Percentiles rank a stretch among this genome's conserved stretches.
Conservation (phyloP, 2,797 vertebrate species). For the Craterocephalus amniculus region DNA sequence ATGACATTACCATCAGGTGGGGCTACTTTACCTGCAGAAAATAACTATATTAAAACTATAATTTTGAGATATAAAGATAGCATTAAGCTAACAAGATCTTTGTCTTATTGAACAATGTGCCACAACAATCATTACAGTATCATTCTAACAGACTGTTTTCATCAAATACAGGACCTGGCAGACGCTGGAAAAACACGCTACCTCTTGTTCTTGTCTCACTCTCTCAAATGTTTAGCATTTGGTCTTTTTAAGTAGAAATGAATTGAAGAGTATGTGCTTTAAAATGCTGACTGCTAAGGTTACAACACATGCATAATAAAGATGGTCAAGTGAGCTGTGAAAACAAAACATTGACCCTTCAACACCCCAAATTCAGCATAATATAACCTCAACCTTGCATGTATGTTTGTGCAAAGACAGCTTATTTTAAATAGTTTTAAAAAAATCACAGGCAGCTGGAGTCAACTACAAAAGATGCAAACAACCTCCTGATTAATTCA, state of each 20-base stretch:
- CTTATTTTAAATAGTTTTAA: neutral
- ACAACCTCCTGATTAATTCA: conserved; percentile 46
- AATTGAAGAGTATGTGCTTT: neutral
- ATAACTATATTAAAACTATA: neutral
- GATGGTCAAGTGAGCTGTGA: neutral
- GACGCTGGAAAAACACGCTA: neutral
- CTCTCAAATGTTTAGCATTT: neutral
- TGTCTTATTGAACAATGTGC: neutral
- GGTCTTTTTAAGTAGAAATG: neutral
- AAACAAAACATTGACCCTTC: neutral
- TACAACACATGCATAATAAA: neutral
- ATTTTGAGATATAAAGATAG: neutral
- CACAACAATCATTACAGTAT: neutral
- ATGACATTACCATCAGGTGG: neutral
- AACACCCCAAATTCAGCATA: neutral
- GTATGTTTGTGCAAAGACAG: neutral
- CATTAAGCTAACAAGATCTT: neutral
- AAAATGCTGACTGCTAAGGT: neutral
- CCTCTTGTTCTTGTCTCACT: neutral
- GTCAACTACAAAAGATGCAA: conserved; percentile 31
- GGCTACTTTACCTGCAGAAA: neutral
- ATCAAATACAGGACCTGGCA: neutral
- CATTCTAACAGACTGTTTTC: neutral
- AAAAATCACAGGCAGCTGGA: conserved; percentile 4
- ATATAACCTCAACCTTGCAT: neutral